These are phyloP conservation scores for Uloborus diversus DNA, from an alignment of 1,140 invertebrate species.

Conservation along the genomic window DNA sequence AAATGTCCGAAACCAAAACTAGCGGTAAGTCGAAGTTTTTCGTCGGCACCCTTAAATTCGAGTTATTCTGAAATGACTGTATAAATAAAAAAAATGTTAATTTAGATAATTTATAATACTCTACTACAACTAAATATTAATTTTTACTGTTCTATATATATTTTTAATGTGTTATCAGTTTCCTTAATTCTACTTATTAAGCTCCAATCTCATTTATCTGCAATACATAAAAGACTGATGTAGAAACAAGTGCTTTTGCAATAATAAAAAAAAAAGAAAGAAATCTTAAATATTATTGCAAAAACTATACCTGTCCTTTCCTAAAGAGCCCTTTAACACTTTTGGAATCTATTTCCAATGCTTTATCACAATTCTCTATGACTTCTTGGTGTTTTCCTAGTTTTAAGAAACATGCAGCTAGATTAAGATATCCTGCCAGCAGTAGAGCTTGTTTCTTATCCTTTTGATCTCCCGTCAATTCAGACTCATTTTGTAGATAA, in stretches of 20 bases:
- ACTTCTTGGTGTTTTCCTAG: constrained; percentile 78
- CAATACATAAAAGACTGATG: not conserved
- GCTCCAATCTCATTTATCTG: too few relatives aligned
- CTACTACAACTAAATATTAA: too few relatives aligned
- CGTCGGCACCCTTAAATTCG: too few relatives aligned
- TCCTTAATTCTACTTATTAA: too few relatives aligned
- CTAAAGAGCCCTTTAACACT: constrained; percentile 93
- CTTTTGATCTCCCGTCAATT: constrained; percentile 63
- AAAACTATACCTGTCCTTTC: constrained; percentile 75
- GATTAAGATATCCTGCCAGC: constrained; percentile 82
- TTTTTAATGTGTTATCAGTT: too few relatives aligned
- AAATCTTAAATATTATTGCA: not conserved
- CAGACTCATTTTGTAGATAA: constrained; percentile 59
- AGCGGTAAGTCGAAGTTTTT: too few relatives aligned
- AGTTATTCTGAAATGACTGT: too few relatives aligned
- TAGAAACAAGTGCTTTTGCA: not conserved
- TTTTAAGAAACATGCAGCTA: constrained; percentile 87
- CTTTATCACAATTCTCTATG: constrained; percentile 75
- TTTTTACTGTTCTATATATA: too few relatives aligned
- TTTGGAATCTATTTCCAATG: constrained; percentile 76
- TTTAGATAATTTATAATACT: not conserved
- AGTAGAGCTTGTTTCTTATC: constrained; percentile 71
- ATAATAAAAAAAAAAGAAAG: not conserved
- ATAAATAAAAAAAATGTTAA: too few relatives aligned
- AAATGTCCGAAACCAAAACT: too few relatives aligned